phyloP scores from a whole-genome alignment of 2,797 vertebrate genomes.

The Notoglanidium macrostoma region DNA sequence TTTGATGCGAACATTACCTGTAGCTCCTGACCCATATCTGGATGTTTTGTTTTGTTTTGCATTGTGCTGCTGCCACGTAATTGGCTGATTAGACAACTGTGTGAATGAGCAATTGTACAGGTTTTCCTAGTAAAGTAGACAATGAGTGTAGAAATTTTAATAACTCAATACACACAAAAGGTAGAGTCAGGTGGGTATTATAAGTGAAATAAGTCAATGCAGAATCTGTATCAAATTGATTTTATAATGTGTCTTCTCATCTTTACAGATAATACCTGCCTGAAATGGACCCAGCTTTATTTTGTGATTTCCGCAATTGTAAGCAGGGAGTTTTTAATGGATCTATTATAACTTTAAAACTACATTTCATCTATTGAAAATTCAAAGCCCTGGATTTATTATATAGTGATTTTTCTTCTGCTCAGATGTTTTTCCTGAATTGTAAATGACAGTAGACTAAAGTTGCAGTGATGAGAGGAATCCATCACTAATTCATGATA shows the following conservation, averaged over 20 bases:
- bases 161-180: background rate
- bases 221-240: conserved; percentile 4
- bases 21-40: background rate
- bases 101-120: background rate
- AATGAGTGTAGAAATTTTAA: background rate
- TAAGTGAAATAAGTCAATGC: background rate
- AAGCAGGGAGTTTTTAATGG: background rate
- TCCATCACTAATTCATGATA: background rate
- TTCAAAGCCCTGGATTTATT: conserved; percentile 13
- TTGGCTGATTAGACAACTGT: background rate
- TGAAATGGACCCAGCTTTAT: conserved; percentile 35
- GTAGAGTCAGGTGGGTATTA: background rate
- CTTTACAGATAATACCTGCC: conserved; percentile 65
- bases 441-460: conserved; percentile 20
- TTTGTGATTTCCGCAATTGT: background rate
- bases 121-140: background rate
- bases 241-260: conserved; percentile 7
- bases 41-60: background rate
- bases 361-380: background rate
- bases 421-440: background rate
- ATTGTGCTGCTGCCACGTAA: background rate
- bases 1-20: background rate
- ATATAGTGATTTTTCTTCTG: background rate
- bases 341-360: conserved; percentile 6
- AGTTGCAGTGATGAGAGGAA: background rate